Evolutionary conservation across 2,113 vertebrate genomes (phyloP).

Genomic region (Laticauda colubrina): DNA sequence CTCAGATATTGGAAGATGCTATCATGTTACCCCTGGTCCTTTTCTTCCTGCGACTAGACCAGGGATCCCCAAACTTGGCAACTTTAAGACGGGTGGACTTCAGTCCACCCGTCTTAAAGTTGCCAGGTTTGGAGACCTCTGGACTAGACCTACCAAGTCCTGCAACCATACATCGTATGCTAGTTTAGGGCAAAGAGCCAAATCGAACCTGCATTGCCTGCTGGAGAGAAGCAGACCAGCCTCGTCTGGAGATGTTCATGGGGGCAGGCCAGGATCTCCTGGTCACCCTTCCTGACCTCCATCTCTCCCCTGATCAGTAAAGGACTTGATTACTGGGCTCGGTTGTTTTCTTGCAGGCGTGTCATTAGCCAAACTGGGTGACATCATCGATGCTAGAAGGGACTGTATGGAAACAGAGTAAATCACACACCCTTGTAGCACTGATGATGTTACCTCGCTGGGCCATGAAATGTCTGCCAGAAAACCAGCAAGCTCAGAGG

Average conservation of each 20-base stretch:
- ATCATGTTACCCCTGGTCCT: background rate
- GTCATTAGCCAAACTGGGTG: background rate
- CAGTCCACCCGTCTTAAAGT: too few species aligned
- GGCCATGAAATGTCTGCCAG: too few species aligned
- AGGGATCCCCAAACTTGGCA: too few species aligned
- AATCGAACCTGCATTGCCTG: background rate
- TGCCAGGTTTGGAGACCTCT: too few species aligned
- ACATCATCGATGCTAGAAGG: background rate
- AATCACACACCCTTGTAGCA: background rate
- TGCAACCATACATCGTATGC: background rate
- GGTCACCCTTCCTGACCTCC: background rate
- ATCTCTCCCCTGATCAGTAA: background rate
- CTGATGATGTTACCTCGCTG: background rate
- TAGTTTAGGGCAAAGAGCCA: background rate
- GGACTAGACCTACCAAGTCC: too few species aligned
- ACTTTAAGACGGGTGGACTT: too few species aligned
- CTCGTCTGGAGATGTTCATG: background rate
- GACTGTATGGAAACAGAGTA: background rate
- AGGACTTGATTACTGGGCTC: background rate
- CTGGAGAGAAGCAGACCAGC: background rate
- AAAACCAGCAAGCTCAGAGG: too few species aligned
- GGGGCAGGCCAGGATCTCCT: accelerated
- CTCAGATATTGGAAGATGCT: background rate
- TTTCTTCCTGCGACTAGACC: too few species aligned
- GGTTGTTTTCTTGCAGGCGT: too few species aligned